A percentile compares a stretch with the other conserved stretches of the same genome.
Evolutionary conservation across 2,797 vertebrate genomes (phyloP).

Genomic region (Megaceryle alcyon): DNA sequence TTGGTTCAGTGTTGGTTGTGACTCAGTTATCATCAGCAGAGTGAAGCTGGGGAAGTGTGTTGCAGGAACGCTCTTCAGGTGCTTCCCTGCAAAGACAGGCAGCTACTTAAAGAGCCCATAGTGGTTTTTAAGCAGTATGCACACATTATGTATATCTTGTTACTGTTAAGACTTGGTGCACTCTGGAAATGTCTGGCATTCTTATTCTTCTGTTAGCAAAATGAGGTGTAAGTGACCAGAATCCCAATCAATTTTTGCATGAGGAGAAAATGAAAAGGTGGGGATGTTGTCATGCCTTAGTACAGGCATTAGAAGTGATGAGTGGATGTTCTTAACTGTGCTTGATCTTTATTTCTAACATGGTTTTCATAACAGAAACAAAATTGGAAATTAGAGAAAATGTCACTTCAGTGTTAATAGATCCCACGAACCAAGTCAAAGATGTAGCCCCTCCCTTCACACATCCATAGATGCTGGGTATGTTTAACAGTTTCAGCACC

Average conservation of each 20-base stretch:
- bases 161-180: not conserved
- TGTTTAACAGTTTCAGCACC: not conserved
- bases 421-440: not conserved
- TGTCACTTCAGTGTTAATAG: not conserved
- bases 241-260: not conserved
- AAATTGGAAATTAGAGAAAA: not conserved
- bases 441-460: not conserved
- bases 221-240: not conserved
- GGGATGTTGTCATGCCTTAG: not conserved
- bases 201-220: not conserved
- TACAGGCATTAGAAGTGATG: not conserved
- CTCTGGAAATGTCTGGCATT: conserved; percentile 14
- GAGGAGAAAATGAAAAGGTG: not conserved
- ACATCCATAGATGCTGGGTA: not conserved
- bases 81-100: not conserved
- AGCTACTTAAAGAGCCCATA: not conserved
- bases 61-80: not conserved
- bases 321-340: not conserved
- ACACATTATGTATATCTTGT: not conserved
- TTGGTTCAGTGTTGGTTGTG: not conserved
- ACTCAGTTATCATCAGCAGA: not conserved
- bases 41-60: not conserved
- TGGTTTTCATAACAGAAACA: not conserved
- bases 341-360: not conserved
- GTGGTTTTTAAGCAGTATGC: not conserved